phyloP scores from a whole-genome alignment of 2,113 vertebrate species.

The Centropus unirufus region DNA sequence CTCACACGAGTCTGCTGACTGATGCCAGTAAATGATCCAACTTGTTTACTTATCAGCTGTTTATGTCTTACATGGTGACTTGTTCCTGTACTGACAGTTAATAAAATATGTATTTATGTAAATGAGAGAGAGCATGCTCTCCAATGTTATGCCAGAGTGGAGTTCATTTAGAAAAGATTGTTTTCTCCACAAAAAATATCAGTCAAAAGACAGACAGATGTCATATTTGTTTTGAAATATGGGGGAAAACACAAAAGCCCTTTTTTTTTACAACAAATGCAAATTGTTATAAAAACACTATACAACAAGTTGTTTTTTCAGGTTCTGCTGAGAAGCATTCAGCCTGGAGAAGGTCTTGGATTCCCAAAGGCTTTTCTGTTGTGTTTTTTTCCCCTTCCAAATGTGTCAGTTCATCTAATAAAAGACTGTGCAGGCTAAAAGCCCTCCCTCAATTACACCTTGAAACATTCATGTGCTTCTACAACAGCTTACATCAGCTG shows the following conservation, averaged over 20 bases:
- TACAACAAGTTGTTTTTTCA: neutral
- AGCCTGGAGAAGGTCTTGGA: neutral
- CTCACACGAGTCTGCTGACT: neutral
- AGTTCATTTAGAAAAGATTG: neutral
- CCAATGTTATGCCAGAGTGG: neutral
- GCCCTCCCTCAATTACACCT: neutral
- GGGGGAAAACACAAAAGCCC: neutral
- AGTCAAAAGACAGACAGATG: neutral
- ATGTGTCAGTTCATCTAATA: neutral
- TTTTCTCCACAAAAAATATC: neutral
- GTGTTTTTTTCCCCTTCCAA: neutral
- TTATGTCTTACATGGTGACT: conserved; percentile 11
- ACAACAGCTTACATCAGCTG: neutral
- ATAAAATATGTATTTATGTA: conserved; percentile 43
- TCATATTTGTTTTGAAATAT: neutral
- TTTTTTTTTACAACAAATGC: neutral
- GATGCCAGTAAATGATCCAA: neutral
- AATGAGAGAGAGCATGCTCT: neutral
- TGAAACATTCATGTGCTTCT: neutral
- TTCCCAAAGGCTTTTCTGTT: conserved; percentile 17
- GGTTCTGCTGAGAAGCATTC: conserved; percentile 23
- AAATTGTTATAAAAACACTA: neutral
- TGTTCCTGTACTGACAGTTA: neutral
- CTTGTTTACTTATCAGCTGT: conserved; percentile 14
- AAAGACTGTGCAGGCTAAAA: neutral